Base-by-base conservation (phyloP, 1,140 invertebrate species). In the Pogonus chalceus region DNA sequence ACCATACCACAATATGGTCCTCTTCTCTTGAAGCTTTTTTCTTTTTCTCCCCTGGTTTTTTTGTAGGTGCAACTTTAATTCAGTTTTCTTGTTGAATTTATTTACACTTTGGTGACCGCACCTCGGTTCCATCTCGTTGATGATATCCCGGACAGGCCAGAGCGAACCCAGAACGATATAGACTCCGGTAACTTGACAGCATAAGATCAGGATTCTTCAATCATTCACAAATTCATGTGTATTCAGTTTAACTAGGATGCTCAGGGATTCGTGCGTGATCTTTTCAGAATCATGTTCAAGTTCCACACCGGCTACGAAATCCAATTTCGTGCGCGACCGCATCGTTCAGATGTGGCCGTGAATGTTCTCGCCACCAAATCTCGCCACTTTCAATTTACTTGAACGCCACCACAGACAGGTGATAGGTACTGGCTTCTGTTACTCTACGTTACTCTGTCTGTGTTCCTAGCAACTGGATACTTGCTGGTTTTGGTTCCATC, bases 41-140 rank as follows among this genome's bases (percentile, higher is more conserved):
- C 31, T 23, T n/a, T 54, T 54, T 26, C 20, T n/a, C 21, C 22
- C 14, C 21, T 22, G 20, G 21, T 14, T 21, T 18, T 22, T 54
- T 54, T 20, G 24, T 35, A 51, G 35, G 47, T 50, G 35, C n/a
- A 26, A 43, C 22, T 43, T 60, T 61, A 61, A 61, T 61, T 59
- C 59, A 56, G 51, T 60, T 58, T 53, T 54, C 59, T 56, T 57
- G 57, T 61, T 61, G 54, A 56, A 61, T 61, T 61, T 61, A 59
- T 58, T 58, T 54, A 60, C 57, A 58, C 57, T 58, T 61, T 59
- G 53, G 49, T 57, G 59, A 59, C 60, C 57, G 53, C 54, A 56
- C 59, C 56, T 55, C 55, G 51, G 37, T 43, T 43, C 37, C 37
- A 43, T 43, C 37, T 43, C 9, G 3, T 16, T 43, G 37, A 9